phyloP scores from a whole-genome alignment of 2,888 invertebrate genomes.

The Biston betularia region DNA sequence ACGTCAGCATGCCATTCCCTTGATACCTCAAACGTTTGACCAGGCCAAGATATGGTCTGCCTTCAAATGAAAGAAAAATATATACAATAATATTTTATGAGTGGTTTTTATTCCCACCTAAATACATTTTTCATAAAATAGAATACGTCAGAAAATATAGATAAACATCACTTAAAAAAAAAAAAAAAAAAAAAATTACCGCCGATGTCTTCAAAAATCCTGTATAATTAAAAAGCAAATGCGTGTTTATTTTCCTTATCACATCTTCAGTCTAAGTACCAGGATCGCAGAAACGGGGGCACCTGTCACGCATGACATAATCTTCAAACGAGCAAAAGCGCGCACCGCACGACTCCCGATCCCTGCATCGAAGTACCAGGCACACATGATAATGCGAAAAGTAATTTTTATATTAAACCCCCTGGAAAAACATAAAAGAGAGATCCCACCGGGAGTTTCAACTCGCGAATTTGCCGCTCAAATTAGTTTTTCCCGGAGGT shows the following conservation, averaged over 20 bases:
- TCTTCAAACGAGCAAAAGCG: slow-evolving; percentile 66
- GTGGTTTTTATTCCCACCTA: too few relatives aligned
- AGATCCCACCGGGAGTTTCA: slow-evolving; percentile 61
- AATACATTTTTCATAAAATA: too few relatives aligned
- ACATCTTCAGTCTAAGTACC: slow-evolving; percentile 59
- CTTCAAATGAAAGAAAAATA: too few relatives aligned
- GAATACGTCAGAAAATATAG: too few relatives aligned
- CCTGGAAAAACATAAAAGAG: slow-evolving; percentile 82
- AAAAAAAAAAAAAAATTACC: too few relatives aligned
- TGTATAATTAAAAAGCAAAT: too few relatives aligned
- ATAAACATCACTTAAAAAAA: too few relatives aligned
- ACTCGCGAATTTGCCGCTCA: slow-evolving; percentile 76
- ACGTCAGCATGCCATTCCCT: too few relatives aligned
- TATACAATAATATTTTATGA: too few relatives aligned
- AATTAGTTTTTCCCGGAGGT: slow-evolving; percentile 83
- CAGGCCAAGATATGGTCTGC: too few relatives aligned
- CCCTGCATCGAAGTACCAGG: slow-evolving; percentile 64
- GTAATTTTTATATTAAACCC: slow-evolving; percentile 85
- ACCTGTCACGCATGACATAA: slow-evolving; percentile 83
- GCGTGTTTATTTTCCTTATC: slow-evolving; percentile 13
- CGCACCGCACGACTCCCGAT: slow-evolving; percentile 67
- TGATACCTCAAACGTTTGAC: too few relatives aligned
- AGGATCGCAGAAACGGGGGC: slow-evolving; percentile 62
- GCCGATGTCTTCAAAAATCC: too few relatives aligned
- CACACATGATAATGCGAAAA: slow-evolving; percentile 81